These are phyloP conservation scores for Drosophila cardini DNA, from an alignment of 1,140 invertebrate genomes.

Conservation along the genomic window DNA sequence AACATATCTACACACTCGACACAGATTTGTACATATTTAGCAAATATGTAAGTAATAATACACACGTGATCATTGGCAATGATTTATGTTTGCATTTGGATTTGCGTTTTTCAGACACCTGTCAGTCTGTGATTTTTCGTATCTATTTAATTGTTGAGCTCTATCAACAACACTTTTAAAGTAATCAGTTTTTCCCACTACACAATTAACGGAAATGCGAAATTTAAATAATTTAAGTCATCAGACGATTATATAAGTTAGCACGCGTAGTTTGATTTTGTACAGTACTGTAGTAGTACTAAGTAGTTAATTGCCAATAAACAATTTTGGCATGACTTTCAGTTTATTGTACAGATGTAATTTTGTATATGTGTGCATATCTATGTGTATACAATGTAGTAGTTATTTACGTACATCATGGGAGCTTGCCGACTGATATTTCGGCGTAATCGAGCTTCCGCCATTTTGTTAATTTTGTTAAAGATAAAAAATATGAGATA, in stretches of 20 bases:
- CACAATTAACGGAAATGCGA: conserved; percentile 75
- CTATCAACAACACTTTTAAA: conserved; percentile 15
- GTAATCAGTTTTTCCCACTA: conserved; percentile 29
- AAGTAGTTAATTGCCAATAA: conserved; percentile 32
- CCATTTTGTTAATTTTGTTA: conserved; percentile 51
- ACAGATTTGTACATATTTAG: conserved; percentile 13
- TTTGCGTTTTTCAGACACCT: not conserved
- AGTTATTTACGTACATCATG: conserved; percentile 67
- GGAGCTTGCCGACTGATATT: conserved; percentile 77
- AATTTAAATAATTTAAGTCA: conserved; percentile 68
- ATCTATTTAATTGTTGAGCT: conserved; percentile 49
- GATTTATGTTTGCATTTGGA: conserved; percentile 62
- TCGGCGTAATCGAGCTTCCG: conserved; percentile 72
- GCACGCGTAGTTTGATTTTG: conserved; percentile 30
- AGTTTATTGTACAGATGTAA: conserved; percentile 18
- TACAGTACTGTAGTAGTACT: conserved; percentile 1
- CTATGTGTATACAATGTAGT: too few relatives aligned
- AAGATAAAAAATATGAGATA: not conserved
- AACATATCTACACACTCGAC: conserved; percentile 7
- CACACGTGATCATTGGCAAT: conserved; percentile 66
- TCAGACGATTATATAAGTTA: conserved; percentile 60
- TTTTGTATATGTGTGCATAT: not conserved
- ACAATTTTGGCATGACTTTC: conserved; percentile 40
- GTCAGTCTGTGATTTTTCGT: conserved; percentile 17
- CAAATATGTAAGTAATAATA: conserved; percentile 28